Evolutionary conservation across 2,113 vertebrate genomes (phyloP).

Genomic region (Pomatorhinus ruficollis): DNA sequence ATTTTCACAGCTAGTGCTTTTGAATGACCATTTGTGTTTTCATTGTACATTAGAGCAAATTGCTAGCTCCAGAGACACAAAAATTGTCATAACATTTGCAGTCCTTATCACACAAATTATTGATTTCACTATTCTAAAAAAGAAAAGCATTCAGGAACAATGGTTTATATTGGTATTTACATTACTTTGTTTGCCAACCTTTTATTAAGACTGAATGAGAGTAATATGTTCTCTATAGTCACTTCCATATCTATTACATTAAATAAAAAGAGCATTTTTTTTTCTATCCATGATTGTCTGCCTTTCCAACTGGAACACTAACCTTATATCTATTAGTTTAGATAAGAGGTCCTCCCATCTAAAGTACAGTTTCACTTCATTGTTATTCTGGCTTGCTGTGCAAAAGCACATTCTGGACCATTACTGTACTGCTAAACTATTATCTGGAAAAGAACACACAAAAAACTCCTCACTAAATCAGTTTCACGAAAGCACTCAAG

Average conservation of each 20-base stretch:
- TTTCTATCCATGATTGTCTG: not conserved
- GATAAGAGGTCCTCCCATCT: not conserved
- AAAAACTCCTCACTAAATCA: not conserved
- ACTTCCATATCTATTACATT: not conserved
- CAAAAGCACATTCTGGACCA: slow-evolving; percentile 25
- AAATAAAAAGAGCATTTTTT: not conserved
- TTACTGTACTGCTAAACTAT: not conserved
- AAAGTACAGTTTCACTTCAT: not conserved
- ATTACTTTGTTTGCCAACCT: not conserved
- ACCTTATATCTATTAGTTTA: not conserved
- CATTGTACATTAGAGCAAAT: not conserved
- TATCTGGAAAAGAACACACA: not conserved
- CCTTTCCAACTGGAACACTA: not conserved
- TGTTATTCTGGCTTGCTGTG: not conserved
- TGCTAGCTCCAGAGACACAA: not conserved
- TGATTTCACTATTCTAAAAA: not conserved
- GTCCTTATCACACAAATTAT: not conserved
- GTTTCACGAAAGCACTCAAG: not conserved
- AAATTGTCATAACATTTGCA: not conserved
- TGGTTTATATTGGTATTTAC: not conserved
- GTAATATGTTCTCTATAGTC: not conserved
- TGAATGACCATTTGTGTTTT: not conserved
- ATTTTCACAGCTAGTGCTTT: not conserved
- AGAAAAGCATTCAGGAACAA: not conserved
- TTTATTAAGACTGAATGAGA: not conserved